phyloP scores from a whole-genome alignment of 2,888 invertebrate species.

The Leptinotarsa haldemani region DNA sequence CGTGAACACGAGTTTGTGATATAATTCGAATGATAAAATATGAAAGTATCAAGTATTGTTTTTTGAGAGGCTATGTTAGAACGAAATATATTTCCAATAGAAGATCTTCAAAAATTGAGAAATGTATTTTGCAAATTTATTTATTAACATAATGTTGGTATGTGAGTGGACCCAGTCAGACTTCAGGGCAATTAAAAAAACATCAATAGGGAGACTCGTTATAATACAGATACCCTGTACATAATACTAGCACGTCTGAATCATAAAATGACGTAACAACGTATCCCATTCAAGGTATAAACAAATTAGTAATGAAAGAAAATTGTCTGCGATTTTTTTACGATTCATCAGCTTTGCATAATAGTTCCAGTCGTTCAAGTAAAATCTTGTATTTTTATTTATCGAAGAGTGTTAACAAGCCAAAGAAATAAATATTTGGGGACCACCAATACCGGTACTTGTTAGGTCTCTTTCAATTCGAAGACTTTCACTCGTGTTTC shows the following conservation, averaged over 20 bases:
- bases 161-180: too few species aligned
- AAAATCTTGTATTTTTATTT: constrained; percentile 7
- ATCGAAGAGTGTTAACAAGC: constrained; percentile 9
- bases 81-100: too few species aligned
- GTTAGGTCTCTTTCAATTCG: constrained; percentile 19
- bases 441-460: constrained; percentile 26
- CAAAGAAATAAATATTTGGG: constrained; percentile 24
- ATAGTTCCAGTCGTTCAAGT: constrained; percentile 24
- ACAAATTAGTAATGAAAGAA: constrained; percentile 23
- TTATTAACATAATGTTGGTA: neutral
- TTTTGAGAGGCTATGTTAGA: too few species aligned
- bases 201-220: too few species aligned
- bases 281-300: constrained; percentile 19
- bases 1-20: too few species aligned
- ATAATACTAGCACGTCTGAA: neutral
- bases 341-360: constrained; percentile 27
- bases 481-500: constrained; percentile 45
- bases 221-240: neutral
- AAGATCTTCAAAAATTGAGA: too few species aligned
- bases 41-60: too few species aligned
- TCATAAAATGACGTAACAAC: constrained; percentile 31
- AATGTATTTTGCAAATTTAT: neutral
- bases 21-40: too few species aligned
- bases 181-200: too few species aligned
- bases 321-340: constrained; percentile 21